These are phyloP conservation scores for Octomys mimax DNA, from an alignment of 2,797 vertebrate genomes.

Conservation along the genomic window DNA sequence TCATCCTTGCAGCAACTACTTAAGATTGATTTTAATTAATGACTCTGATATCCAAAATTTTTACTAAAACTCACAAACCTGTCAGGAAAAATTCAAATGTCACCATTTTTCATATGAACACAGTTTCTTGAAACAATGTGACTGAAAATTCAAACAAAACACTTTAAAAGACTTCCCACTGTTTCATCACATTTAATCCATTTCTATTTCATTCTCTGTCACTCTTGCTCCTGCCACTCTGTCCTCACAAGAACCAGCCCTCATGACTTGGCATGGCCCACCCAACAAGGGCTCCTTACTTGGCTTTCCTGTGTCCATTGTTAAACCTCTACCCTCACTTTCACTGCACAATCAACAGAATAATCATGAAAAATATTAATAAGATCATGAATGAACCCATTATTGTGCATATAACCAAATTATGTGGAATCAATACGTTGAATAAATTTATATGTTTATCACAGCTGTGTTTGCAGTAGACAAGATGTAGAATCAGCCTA, in stretches of 20 bases:
- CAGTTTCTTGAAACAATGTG: constrained; percentile 19
- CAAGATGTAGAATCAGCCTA: background rate
- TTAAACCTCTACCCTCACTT: background rate
- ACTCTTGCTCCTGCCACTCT: background rate
- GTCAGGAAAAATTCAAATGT: constrained; percentile 34
- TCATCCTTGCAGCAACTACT: background rate
- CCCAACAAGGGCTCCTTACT: background rate
- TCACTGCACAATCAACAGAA: background rate
- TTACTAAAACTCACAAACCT: constrained; percentile 33
- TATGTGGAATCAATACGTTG: background rate
- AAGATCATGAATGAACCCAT: background rate
- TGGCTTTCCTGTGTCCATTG: background rate
- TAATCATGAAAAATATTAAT: background rate
- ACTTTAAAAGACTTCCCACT: background rate
- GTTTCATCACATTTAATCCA: background rate
- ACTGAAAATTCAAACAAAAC: background rate
- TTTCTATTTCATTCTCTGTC: background rate
- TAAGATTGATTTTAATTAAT: background rate
- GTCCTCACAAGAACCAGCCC: background rate
- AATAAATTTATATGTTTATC: background rate
- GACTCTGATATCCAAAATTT: constrained; percentile 21
- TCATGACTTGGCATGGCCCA: background rate
- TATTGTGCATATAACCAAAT: background rate
- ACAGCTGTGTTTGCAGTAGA: background rate
- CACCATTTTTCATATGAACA: background rate